Evolutionary conservation across 2,797 vertebrate species (phyloP).

Genomic region (Chaenodraco wilsoni): DNA sequence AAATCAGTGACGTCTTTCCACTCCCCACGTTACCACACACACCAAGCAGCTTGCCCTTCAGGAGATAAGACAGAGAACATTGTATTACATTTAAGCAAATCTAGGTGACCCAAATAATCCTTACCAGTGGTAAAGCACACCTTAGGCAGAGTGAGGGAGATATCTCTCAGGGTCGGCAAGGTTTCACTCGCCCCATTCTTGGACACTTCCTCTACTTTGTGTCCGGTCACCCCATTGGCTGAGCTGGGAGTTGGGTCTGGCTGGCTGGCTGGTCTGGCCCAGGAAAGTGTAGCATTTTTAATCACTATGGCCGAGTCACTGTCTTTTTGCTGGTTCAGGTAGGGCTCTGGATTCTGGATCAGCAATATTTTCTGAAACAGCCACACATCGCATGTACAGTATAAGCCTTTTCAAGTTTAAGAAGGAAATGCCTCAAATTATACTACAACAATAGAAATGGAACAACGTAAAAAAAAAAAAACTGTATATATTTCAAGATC

Average conservation of each 20-base stretch:
- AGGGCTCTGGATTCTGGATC: slow-evolving; percentile 83
- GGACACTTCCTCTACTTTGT: slow-evolving; percentile 4
- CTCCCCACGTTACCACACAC: slow-evolving; percentile 89
- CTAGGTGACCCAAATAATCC: fast-evolving
- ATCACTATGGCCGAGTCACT: slow-evolving; percentile 78
- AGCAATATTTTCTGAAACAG: slow-evolving; percentile 84
- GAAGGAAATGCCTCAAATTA: too few species aligned
- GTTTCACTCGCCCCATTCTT: slow-evolving; percentile 15
- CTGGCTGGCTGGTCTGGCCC: slow-evolving; percentile 61
- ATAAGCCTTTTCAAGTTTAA: background rate
- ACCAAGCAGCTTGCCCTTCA: slow-evolving; percentile 87
- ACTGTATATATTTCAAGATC: background rate
- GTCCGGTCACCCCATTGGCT: slow-evolving; percentile 3
- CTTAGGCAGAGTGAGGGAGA: slow-evolving; percentile 85
- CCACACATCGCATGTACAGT: background rate
- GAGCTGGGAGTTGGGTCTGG: background rate
- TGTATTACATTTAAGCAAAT: background rate
- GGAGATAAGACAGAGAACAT: slow-evolving; percentile 12
- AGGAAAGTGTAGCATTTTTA: slow-evolving; percentile 84
- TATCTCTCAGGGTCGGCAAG: slow-evolving; percentile 71
- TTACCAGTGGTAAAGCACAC: slow-evolving; percentile 56
- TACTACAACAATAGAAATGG: too few species aligned
- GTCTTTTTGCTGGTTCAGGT: slow-evolving; percentile 76
- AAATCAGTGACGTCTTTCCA: slow-evolving; percentile 88
- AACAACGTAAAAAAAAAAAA: too few species aligned